Evolutionary conservation across 2,888 invertebrate species (phyloP).

Genomic region (Ectemnius cavifrons): DNA sequence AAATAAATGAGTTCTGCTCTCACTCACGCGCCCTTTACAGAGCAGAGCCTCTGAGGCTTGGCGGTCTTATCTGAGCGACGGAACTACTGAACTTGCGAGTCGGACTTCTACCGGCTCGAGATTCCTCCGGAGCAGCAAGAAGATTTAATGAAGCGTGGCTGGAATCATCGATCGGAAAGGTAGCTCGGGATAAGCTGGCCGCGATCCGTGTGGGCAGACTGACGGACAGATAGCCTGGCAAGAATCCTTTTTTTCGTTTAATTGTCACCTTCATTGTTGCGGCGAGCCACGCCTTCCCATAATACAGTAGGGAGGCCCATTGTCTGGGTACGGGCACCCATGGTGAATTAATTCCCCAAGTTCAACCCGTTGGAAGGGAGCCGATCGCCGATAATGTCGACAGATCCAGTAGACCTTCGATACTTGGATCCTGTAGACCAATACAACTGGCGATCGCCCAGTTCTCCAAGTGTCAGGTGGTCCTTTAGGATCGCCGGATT

Average conservation of each 20-base stretch:
- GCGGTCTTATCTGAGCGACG: neutral
- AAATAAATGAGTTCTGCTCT: conserved; percentile 33
- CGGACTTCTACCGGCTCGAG: conserved; percentile 11
- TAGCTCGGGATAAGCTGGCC: conserved; percentile 41
- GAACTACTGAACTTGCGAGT: conserved; percentile 6
- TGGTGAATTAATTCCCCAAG: conserved; percentile 45
- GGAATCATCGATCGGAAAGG: conserved; percentile 36
- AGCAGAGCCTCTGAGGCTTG: neutral
- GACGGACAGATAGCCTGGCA: conserved; percentile 32
- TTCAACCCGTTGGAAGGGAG: conserved; percentile 21
- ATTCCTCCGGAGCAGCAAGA: conserved; percentile 1
- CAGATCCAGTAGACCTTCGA: neutral
- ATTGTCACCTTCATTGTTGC: conserved; percentile 53
- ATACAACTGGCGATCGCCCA: no score
- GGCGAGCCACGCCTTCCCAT: conserved; percentile 53
- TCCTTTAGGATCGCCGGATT: no score
- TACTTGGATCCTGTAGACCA: neutral
- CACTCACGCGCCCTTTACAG: conserved; percentile 20
- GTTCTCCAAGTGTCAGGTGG: no score
- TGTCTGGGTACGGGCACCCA: conserved; percentile 36
- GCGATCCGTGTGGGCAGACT: conserved; percentile 41
- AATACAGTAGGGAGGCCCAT: conserved; percentile 32
- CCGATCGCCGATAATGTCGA: neutral
- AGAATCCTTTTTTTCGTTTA: conserved; percentile 40
- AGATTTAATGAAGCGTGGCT: conserved; percentile 37